These are phyloP conservation scores for Galerucella nymphaeae DNA, from an alignment of 2,888 invertebrate genomes.

Conservation along the genomic window DNA sequence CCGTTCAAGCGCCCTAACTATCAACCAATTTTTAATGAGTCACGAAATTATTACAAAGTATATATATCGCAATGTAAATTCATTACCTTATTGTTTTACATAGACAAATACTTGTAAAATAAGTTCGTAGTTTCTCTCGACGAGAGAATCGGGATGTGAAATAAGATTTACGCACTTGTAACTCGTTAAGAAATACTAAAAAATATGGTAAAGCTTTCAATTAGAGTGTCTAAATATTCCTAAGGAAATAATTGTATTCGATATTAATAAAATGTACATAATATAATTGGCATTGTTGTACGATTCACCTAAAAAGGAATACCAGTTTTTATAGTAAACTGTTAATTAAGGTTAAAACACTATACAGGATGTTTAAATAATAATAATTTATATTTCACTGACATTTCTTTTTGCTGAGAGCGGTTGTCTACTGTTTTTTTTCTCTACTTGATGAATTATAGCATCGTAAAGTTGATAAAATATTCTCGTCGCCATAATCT, in stretches of 20 bases:
- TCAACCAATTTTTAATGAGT: conserved; percentile 34
- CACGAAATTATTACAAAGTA: conserved; percentile 38
- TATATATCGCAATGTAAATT: conserved; percentile 33
- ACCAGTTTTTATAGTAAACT: not conserved
- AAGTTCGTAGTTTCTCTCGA: conserved; percentile 26
- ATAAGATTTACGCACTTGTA: not conserved
- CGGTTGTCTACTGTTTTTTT: too few species aligned
- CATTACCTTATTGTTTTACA: conserved; percentile 39
- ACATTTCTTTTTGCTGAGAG: too few species aligned
- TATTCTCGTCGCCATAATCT: too few species aligned
- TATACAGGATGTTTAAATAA: not conserved
- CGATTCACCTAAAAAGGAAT: not conserved
- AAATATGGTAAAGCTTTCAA: not conserved
- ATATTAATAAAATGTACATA: conserved; percentile 7
- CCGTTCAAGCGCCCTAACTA: not conserved
- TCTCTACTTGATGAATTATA: too few species aligned
- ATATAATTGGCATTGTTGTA: not conserved
- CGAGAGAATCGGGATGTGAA: conserved; percentile 30
- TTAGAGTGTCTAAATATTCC: too few species aligned
- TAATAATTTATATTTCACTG: too few species aligned
- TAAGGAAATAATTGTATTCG: not conserved
- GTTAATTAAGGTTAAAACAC: too few species aligned
- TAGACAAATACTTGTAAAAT: conserved; percentile 29
- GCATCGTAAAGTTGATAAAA: too few species aligned
- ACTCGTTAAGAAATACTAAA: not conserved